These are phyloP conservation scores for Engraulis encrasicolus DNA, from an alignment of 2,113 vertebrate genomes.

Conservation along the genomic window DNA sequence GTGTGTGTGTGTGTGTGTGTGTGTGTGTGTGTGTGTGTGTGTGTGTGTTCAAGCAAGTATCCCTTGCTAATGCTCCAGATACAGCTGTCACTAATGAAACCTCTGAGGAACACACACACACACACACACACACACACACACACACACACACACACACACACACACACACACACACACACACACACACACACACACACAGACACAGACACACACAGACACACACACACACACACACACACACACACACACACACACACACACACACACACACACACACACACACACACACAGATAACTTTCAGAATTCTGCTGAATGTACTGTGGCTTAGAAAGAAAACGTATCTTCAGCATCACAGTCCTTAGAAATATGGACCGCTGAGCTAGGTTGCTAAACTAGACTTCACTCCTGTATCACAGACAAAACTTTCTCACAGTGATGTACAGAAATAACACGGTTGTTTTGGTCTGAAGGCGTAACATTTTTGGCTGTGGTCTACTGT, in stretches of 20 bases:
- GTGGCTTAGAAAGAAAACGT: background rate
- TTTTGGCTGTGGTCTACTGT: too few relatives aligned
- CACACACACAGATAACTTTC: background rate
- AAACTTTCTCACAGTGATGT: background rate
- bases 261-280: background rate
- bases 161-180: background rate
- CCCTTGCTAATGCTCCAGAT: conserved; percentile 7
- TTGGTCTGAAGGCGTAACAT: too few relatives aligned
- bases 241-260: background rate
- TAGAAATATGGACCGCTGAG: background rate
- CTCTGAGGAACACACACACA: background rate
- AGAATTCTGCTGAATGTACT: conserved; percentile 1
- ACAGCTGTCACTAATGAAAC: background rate
- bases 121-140: background rate
- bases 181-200: background rate
- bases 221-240: background rate
- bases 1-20: background rate
- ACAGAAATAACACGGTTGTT: too few relatives aligned
- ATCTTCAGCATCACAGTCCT: background rate
- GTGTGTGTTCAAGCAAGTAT: background rate
- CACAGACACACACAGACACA: background rate
- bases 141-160: background rate
- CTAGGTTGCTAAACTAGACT: background rate
- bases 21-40: background rate
- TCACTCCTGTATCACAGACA: too few relatives aligned